Base-by-base conservation (phyloP, 2,797 vertebrate genomes). In the Leucoraja ocellata region DNA sequence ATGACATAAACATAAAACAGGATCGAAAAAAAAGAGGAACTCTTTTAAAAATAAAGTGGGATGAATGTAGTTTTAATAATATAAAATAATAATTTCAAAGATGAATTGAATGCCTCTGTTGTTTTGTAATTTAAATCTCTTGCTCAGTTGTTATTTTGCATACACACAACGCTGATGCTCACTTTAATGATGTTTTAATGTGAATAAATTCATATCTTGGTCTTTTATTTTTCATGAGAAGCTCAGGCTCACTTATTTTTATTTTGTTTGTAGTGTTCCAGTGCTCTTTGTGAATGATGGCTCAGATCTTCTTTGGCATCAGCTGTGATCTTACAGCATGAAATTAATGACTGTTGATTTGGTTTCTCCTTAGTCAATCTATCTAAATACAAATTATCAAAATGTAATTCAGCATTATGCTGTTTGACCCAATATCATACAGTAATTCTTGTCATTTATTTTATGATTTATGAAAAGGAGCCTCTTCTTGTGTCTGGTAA, bases 361-460 rank as follows among this genome's bases (percentile, higher is more conserved):
- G 4, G 71, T 74, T 74, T 74, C 90, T 74, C 63, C 73, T 74
- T 28, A 91, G 23, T 10, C n/a, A 65, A 28, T 65, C 14, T 18
- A 65, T 18, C 63, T 65, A 65, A 32, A 68, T 65, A 88, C 84
- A 88, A 65, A 65, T 88, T 36, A 86, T 86, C 58, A 86, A 86
- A 83, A 86, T 16, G 68, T 86, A 32, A 32, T 0, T 61, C 63
- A 65, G 61, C 21, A 88, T 65, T 88, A 65, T 32, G 13, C 9
- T 16, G 32, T 14, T n/a, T 65, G n/a, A 65, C 63, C 5, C 18
- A 7, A n/a, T 36, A 36, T 9, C 28, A 65, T 18, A 6, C 10
- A 61, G 63, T 88, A 65, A 36, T 32, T 65, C 28, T 36, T 88
- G n/a, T 8, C 32, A 16, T 2, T 32, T 32, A 1, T 68, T 36